phyloP scores from a whole-genome alignment of 2,113 vertebrate species.

The Gallinago paraguaiae region DNA sequence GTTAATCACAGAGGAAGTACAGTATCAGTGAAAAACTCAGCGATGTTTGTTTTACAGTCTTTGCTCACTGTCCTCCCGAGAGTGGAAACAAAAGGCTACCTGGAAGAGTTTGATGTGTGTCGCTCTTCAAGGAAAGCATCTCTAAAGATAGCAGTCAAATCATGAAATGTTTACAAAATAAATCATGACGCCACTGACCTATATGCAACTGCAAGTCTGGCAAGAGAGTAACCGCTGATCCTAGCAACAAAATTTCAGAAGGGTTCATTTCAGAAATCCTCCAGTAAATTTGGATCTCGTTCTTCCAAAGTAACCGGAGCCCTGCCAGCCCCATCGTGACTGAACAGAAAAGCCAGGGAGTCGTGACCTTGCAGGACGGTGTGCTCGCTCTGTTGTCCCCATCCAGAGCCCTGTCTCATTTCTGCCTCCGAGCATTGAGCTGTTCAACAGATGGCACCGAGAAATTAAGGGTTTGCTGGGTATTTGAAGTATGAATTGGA shows the following conservation, averaged over 20 bases:
- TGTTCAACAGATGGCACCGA: background rate
- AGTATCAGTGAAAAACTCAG: background rate
- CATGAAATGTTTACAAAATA: background rate
- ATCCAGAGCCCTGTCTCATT: background rate
- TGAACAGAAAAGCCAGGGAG: background rate
- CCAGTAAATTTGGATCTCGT: slow-evolving; percentile 2
- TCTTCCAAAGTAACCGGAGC: slow-evolving; percentile 18
- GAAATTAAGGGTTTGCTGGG: background rate
- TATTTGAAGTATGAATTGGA: background rate
- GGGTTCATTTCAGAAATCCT: slow-evolving; percentile 41
- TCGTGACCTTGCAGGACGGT: background rate
- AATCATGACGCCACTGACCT: background rate
- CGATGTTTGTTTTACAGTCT: background rate
- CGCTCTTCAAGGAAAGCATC: background rate
- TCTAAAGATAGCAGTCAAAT: slow-evolving; percentile 19
- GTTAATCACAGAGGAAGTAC: background rate
- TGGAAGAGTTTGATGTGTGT: background rate
- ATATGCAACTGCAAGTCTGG: background rate
- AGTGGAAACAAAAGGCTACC: background rate
- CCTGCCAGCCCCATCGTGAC: background rate
- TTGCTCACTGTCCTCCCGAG: background rate
- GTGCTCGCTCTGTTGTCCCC: background rate
- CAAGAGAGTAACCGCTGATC: slow-evolving; percentile 5
- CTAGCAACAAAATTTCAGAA: slow-evolving; percentile 18
- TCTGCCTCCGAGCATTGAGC: background rate